Evolutionary conservation across 2,888 invertebrate species (phyloP).

Genomic region (Epinotia nisella): DNA sequence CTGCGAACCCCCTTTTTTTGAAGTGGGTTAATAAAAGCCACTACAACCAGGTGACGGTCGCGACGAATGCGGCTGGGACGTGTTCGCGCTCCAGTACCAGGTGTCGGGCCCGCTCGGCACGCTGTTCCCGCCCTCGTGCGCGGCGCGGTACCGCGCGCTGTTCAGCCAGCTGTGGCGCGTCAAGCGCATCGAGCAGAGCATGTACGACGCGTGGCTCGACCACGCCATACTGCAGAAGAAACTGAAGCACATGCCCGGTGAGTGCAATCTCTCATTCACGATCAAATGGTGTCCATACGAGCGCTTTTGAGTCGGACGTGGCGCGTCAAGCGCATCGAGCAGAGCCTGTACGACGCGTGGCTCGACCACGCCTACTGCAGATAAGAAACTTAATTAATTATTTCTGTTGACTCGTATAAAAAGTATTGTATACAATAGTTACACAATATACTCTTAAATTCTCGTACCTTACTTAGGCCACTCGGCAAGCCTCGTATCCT

Average conservation of each 20-base stretch:
- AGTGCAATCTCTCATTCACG: constrained; percentile 33
- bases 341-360: constrained; percentile 92
- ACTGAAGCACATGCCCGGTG: constrained; percentile 88
- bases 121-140: constrained; percentile 89
- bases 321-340: constrained; percentile 95
- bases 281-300: constrained; percentile 84
- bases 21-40: too few relatives aligned
- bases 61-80: constrained; percentile 95
- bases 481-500: too few relatives aligned
- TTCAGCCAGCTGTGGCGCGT: constrained; percentile 96
- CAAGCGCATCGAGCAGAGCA: constrained; percentile 94
- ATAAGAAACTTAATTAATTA: constrained; percentile 87
- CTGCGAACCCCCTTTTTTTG: too few relatives aligned
- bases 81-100: constrained; percentile 94
- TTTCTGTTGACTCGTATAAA: too few relatives aligned
- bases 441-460: too few relatives aligned
- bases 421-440: too few relatives aligned
- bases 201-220: constrained; percentile 92
- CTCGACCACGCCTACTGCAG: constrained; percentile 90
- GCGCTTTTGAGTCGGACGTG: constrained; percentile 94
- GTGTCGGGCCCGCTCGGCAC: constrained; percentile 95
- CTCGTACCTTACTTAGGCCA: too few relatives aligned
- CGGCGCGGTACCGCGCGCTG: constrained; percentile 90
- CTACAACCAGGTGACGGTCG: constrained; percentile 72
- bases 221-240: constrained; percentile 91